These are phyloP conservation scores for Drosophila rhopaloa DNA, from an alignment of 1,140 invertebrate genomes.

Conservation along the genomic window DNA sequence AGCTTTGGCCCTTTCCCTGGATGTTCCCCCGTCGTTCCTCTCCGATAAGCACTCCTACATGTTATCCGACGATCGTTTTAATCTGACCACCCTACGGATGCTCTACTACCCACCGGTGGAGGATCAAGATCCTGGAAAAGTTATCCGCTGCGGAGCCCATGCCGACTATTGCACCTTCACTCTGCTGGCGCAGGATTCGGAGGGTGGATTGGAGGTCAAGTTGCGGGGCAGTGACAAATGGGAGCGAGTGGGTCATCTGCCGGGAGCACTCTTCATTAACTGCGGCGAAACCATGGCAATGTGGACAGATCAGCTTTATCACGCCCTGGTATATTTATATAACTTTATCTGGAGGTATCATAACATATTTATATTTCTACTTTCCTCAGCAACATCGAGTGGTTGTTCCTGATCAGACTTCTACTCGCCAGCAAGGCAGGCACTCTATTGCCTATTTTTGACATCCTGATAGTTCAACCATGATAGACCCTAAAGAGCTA, in stretches of 20 bases:
- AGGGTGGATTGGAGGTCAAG: slow-evolving; percentile 87
- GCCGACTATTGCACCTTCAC: slow-evolving; percentile 92
- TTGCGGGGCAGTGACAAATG: slow-evolving; percentile 88
- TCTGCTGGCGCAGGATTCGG: slow-evolving; percentile 89
- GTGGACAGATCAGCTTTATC: slow-evolving; percentile 90
- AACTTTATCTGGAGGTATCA: too few species aligned
- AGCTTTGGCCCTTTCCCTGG: slow-evolving; percentile 86
- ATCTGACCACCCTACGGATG: slow-evolving; percentile 88
- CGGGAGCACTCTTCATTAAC: slow-evolving; percentile 91
- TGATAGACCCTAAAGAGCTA: slow-evolving; percentile 85
- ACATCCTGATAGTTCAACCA: slow-evolving; percentile 87
- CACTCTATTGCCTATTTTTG: slow-evolving; percentile 92
- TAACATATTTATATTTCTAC: slow-evolving; percentile 6
- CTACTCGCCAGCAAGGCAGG: slow-evolving; percentile 86
- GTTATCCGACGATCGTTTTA: slow-evolving; percentile 86
- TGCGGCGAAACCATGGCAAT: slow-evolving; percentile 91
- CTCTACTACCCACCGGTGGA: slow-evolving; percentile 88
- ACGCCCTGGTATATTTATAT: slow-evolving; percentile 87
- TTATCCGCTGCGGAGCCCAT: slow-evolving; percentile 89
- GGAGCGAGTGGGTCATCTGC: slow-evolving; percentile 90
- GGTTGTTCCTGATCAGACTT: slow-evolving; percentile 88
- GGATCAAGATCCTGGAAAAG: slow-evolving; percentile 85
- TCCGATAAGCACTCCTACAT: slow-evolving; percentile 87
- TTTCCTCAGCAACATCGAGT: slow-evolving; percentile 88
- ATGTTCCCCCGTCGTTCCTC: slow-evolving; percentile 84